These are phyloP conservation scores for Meteorus sp. DNA, from an alignment of 1,140 invertebrate genomes.

Conservation along the genomic window DNA sequence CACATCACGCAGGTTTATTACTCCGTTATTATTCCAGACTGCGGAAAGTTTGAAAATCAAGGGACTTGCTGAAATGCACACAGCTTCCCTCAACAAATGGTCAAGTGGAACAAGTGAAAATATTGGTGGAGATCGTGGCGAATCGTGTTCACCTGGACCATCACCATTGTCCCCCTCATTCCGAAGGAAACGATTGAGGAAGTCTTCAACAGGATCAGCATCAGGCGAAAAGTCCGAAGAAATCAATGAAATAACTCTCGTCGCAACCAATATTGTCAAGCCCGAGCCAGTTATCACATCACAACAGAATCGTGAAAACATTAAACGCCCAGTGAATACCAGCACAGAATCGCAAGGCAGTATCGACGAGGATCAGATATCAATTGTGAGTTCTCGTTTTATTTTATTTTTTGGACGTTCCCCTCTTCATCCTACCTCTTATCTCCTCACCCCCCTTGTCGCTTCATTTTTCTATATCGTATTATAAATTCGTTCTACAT, in stretches of 20 bases:
- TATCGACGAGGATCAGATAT: slow-evolving; percentile 58
- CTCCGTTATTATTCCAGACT: slow-evolving; percentile 63
- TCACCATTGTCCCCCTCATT: slow-evolving; percentile 52
- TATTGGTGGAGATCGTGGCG: slow-evolving; percentile 46
- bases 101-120: slow-evolving; percentile 58
- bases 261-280: slow-evolving; percentile 59
- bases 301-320: slow-evolving; percentile 44
- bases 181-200: slow-evolving; percentile 68
- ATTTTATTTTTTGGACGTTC: neutral
- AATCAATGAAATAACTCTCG: slow-evolving; percentile 56
- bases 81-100: slow-evolving; percentile 68
- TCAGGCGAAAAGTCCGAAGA: slow-evolving; percentile 63
- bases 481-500: too few species aligned
- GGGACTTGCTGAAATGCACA: slow-evolving; percentile 82
- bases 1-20: neutral
- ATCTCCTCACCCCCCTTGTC: neutral
- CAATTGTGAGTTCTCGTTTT: slow-evolving; percentile 44
- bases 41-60: slow-evolving; percentile 87
- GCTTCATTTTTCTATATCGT: too few species aligned
- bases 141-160: slow-evolving; percentile 52
- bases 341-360: slow-evolving; percentile 58
- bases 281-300: slow-evolving; percentile 53
- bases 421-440: neutral
- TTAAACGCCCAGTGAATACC: slow-evolving; percentile 46
- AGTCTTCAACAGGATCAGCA: slow-evolving; percentile 70